Conservation (phyloP, 2,888 invertebrate species). For the Cosmia trapezina region DNA sequence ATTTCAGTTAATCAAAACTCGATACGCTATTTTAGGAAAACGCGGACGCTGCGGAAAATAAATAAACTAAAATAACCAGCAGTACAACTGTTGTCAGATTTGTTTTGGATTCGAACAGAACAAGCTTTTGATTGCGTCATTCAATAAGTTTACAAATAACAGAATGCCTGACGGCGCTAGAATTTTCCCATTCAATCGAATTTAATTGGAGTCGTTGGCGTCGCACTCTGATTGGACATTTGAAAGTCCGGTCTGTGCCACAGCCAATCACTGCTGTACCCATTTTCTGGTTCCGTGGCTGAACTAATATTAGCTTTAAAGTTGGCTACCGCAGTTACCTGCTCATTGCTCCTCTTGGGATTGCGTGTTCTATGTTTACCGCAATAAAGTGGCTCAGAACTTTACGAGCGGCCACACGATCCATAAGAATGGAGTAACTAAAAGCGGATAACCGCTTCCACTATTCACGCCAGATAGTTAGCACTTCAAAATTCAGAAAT, state of each 20-base stretch:
- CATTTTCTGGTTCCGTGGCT: conserved; percentile 57
- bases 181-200: conserved; percentile 61
- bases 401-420: conserved; percentile 53
- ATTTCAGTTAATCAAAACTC: conserved; percentile 2
- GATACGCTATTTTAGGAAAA: conserved; percentile 13
- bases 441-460: conserved; percentile 62
- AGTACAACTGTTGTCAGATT: conserved; percentile 40
- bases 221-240: conserved; percentile 61
- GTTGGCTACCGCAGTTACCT: conserved; percentile 60
- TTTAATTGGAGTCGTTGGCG: conserved; percentile 61
- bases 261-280: conserved; percentile 60
- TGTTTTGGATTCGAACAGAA: conserved; percentile 48
- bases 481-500: conserved; percentile 72
- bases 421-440: conserved; percentile 61
- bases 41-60: conserved; percentile 12
- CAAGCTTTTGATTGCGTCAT: conserved; percentile 53
- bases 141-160: conserved; percentile 59
- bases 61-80: conserved; percentile 29
- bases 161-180: conserved; percentile 58
- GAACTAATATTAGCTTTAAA: conserved; percentile 64
- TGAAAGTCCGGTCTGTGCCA: conserved; percentile 47
- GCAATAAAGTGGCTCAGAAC: conserved; percentile 57
- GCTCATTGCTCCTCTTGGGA: conserved; percentile 59
- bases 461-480: conserved; percentile 68
- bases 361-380: conserved; percentile 61